These are phyloP conservation scores for Mayetiola destructor DNA, from an alignment of 2,888 invertebrate genomes.

Conservation along the genomic window DNA sequence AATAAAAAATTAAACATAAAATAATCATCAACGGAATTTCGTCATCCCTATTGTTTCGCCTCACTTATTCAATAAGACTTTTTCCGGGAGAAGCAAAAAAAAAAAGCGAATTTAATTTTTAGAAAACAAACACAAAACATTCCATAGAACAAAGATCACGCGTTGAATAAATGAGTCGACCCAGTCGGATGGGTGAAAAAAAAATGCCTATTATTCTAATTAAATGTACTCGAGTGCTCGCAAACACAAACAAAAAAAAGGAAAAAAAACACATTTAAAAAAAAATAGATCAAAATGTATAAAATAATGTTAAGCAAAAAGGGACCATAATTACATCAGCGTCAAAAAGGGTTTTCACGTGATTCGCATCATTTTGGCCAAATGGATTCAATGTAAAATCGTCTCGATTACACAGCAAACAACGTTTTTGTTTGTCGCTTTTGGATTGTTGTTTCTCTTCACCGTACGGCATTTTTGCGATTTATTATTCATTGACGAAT, in stretches of 20 bases:
- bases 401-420: slow-evolving; percentile 2
- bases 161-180: no score
- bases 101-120: no score
- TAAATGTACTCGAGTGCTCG: no score
- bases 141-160: no score
- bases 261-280: neutral
- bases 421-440: slow-evolving; percentile 5
- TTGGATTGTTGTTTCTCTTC: no score
- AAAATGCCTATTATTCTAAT: no score
- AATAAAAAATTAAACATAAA: neutral
- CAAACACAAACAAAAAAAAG: neutral
- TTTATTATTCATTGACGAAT: no score
- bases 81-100: no score
- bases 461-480: no score
- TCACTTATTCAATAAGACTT: no score
- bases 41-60: neutral
- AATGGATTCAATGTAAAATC: neutral
- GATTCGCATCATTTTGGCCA: neutral
- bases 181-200: no score
- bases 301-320: neutral
- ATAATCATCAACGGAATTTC: neutral
- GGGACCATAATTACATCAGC: neutral
- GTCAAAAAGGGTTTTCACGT: neutral
- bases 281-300: neutral
- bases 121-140: no score